These are phyloP conservation scores for Anoplius nigerrimus DNA, from an alignment of 2,888 invertebrate species.

Conservation along the genomic window DNA sequence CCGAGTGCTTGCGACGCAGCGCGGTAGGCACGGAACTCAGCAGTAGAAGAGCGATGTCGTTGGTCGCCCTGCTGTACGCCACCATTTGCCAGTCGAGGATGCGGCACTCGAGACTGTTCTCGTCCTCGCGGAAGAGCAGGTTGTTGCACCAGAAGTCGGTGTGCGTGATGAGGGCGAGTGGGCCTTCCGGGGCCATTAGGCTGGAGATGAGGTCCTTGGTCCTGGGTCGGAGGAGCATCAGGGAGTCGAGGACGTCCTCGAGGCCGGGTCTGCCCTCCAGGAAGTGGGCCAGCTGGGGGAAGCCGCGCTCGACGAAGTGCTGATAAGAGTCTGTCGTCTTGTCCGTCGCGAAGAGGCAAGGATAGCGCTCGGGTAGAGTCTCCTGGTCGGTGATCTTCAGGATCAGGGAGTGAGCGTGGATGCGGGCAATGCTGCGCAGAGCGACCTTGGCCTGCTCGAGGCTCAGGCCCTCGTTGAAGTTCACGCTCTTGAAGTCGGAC, in stretches of 20 bases:
- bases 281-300: slow-evolving; percentile 86
- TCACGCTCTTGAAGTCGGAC: slow-evolving; percentile 80
- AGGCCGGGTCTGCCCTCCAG: slow-evolving; percentile 82
- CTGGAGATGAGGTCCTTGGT: slow-evolving; percentile 85
- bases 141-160: slow-evolving; percentile 92
- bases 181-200: slow-evolving; percentile 83
- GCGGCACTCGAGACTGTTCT: slow-evolving; percentile 77
- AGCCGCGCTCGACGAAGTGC: slow-evolving; percentile 85
- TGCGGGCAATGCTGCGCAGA: slow-evolving; percentile 82
- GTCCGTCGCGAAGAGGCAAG: slow-evolving; percentile 86
- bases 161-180: slow-evolving; percentile 85
- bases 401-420: slow-evolving; percentile 85
- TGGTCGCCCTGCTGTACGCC: slow-evolving; percentile 85
- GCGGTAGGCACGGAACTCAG: slow-evolving; percentile 85
- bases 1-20: slow-evolving; percentile 81
- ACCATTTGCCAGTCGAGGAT: slow-evolving; percentile 92
- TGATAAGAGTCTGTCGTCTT: slow-evolving; percentile 88
- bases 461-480: slow-evolving; percentile 83
- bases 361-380: slow-evolving; percentile 77
- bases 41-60: slow-evolving; percentile 85
- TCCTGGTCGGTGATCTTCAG: slow-evolving; percentile 78
- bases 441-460: slow-evolving; percentile 82
- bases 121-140: slow-evolving; percentile 78
- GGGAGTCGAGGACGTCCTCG: slow-evolving; percentile 79
- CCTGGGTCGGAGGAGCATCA: slow-evolving; percentile 79